phyloP scores from a whole-genome alignment of 2,888 invertebrate species.

The Scelioninae gen. 1 region DNA sequence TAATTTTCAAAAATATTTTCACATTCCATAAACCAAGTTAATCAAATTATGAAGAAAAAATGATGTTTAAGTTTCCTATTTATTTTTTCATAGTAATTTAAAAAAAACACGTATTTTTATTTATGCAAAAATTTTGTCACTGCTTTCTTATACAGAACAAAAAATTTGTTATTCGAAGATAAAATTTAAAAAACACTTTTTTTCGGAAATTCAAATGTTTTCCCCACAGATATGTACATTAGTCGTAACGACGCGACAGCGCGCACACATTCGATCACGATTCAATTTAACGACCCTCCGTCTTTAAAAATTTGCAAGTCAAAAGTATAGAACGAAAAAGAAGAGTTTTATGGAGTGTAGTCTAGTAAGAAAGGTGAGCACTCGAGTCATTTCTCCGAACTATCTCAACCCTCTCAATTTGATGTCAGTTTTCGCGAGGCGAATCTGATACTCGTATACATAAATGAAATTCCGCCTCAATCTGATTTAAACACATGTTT shows the following conservation, averaged over 20 bases:
- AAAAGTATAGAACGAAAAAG: constrained; percentile 55
- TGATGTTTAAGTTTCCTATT: background rate
- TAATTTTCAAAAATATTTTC: constrained; percentile 8
- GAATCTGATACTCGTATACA: constrained; percentile 81
- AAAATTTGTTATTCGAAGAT: background rate
- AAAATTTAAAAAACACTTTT: background rate
- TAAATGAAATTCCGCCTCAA: constrained; percentile 81
- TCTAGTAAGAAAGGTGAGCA: constrained; percentile 72
- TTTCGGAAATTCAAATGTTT: constrained; percentile 31
- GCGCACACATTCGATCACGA: constrained; percentile 50
- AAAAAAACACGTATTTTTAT: too few species aligned
- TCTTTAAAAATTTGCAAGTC: constrained; percentile 56
- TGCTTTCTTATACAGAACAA: too few species aligned
- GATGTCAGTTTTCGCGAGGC: constrained; percentile 78
- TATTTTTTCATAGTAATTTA: too few species aligned
- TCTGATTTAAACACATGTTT: constrained; percentile 54
- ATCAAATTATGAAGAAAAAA: background rate
- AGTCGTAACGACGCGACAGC: constrained; percentile 46
- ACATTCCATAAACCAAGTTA: background rate
- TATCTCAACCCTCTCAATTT: constrained; percentile 79
- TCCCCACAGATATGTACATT: constrained; percentile 21
- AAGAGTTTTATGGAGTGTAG: constrained; percentile 53
- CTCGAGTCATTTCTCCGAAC: constrained; percentile 80
- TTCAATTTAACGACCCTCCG: constrained; percentile 59
- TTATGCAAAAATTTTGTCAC: too few species aligned